phyloP scores from a whole-genome alignment of 2,888 invertebrate species.

The Emmelina monodactyla region DNA sequence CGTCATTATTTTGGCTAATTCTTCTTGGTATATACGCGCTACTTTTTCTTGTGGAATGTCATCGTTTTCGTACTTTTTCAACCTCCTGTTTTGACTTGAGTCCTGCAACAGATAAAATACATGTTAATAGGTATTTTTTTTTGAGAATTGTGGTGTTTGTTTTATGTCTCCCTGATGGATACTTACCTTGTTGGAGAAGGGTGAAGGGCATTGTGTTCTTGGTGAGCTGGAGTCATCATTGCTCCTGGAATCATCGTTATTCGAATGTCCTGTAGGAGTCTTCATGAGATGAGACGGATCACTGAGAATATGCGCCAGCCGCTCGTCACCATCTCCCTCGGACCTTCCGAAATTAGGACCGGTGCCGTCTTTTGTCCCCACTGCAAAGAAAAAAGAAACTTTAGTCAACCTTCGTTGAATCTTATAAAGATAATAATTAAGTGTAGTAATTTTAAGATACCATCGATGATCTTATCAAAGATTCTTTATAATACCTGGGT shows the following conservation, averaged over 20 bases:
- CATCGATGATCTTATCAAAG: too few relatives aligned
- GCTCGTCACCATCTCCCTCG: conserved; percentile 84
- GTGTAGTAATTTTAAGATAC: too few relatives aligned
- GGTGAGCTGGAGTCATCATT: conserved; percentile 84
- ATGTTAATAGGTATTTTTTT: background rate
- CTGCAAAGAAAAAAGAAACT: conserved; percentile 28
- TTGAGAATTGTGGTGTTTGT: background rate
- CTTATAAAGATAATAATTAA: background rate
- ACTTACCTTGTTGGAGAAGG: conserved; percentile 76
- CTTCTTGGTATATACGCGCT: conserved; percentile 93
- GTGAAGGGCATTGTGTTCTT: conserved; percentile 80
- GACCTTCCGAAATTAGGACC: conserved; percentile 77
- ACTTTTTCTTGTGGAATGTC: conserved; percentile 97
- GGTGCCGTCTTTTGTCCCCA: conserved; percentile 83
- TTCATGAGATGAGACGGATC: conserved; percentile 94
- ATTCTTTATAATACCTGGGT: too few relatives aligned
- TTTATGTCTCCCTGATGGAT: conserved; percentile 6
- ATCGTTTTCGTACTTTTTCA: conserved; percentile 90
- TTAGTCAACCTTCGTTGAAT: background rate
- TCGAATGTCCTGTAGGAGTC: conserved; percentile 54
- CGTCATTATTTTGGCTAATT: conserved; percentile 91
- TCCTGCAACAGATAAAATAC: conserved; percentile 41
- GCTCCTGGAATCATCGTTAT: conserved; percentile 71
- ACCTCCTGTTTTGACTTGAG: conserved; percentile 74
- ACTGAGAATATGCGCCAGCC: conserved; percentile 90